Evolutionary conservation across 2,113 vertebrate genomes (phyloP).

Genomic region (Anoplopoma fimbria): DNA sequence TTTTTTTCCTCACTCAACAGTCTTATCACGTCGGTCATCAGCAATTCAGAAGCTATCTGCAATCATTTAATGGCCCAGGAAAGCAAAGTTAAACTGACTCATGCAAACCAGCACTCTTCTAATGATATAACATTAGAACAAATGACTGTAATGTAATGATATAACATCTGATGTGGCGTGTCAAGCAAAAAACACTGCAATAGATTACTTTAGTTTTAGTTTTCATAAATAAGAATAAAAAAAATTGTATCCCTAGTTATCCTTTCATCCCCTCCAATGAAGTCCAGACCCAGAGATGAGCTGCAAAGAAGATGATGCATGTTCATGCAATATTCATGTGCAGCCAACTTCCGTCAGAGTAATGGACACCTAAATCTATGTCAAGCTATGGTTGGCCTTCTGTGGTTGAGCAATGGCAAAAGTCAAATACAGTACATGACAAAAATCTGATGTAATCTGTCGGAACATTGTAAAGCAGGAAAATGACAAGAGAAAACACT

Average conservation of each 20-base stretch:
- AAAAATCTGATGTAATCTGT: background rate
- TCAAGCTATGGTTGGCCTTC: slow-evolving; percentile 11
- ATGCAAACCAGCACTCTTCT: background rate
- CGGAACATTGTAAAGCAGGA: background rate
- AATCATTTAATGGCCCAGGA: background rate
- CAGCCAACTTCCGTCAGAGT: slow-evolving; percentile 28
- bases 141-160: no score
- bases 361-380: slow-evolving; percentile 34
- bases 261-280: no score
- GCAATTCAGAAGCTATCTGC: background rate
- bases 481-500: background rate
- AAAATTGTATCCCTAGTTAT: no score
- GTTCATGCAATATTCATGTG: slow-evolving; percentile 68
- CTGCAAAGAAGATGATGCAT: slow-evolving; percentile 35
- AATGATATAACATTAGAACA: no score
- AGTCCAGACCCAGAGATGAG: no score
- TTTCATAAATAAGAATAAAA: no score
- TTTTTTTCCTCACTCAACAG: background rate
- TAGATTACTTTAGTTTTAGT: background rate
- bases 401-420: background rate
- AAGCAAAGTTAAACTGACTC: background rate
- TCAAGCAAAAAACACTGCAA: background rate
- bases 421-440: background rate
- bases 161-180: background rate
- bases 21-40: slow-evolving; percentile 20